These are phyloP conservation scores for Carapus acus DNA, from an alignment of 2,797 vertebrate species.

Conservation along the genomic window DNA sequence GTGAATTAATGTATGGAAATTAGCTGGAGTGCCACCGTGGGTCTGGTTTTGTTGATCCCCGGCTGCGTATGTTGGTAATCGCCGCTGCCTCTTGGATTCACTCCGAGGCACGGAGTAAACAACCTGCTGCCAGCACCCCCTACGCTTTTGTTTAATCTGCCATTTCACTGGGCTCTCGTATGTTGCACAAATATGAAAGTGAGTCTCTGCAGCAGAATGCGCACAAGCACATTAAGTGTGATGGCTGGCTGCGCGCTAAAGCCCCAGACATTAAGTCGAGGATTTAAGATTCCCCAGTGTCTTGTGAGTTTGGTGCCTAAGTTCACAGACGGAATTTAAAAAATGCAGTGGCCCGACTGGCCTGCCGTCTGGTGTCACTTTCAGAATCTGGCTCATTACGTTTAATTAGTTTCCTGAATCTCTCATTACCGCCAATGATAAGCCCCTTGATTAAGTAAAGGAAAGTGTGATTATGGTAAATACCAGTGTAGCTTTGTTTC, in stretches of 20 bases:
- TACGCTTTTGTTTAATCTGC: constrained; percentile 66
- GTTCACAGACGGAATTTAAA: constrained; percentile 38
- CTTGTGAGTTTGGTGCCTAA: constrained; percentile 44
- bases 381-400: constrained; percentile 10
- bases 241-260: constrained; percentile 52
- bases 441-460: constrained; percentile 10
- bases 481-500: background rate
- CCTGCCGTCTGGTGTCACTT: constrained; percentile 24
- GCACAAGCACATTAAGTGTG: constrained; percentile 58
- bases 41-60: constrained; percentile 67
- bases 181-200: constrained; percentile 58
- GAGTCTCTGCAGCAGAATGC: constrained; percentile 58
- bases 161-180: constrained; percentile 64
- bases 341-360: constrained; percentile 34
- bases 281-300: constrained; percentile 54
- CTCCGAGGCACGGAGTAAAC: constrained; percentile 68
- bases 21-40: constrained; percentile 50
- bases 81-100: constrained; percentile 70
- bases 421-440: background rate
- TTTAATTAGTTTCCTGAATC: constrained; percentile 13
- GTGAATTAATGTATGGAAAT: constrained; percentile 71
- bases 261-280: constrained; percentile 50
- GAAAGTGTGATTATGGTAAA: background rate
- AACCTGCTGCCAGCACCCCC: constrained; percentile 66
- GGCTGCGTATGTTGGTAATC: constrained; percentile 70